phyloP scores from a whole-genome alignment of 2,113 vertebrate genomes.

The Caranx melampygus region DNA sequence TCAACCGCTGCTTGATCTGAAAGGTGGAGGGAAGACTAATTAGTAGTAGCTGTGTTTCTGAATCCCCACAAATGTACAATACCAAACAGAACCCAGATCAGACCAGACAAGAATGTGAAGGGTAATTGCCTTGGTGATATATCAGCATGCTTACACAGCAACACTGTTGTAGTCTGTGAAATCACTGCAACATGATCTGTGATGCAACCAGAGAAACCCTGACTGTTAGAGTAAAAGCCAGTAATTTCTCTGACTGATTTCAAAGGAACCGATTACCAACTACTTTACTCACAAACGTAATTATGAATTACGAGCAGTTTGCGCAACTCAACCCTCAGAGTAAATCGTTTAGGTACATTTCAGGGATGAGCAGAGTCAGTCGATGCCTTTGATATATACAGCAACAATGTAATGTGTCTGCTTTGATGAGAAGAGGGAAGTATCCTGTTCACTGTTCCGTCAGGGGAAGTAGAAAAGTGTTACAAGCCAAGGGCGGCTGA shows the following conservation, averaged over 20 bases:
- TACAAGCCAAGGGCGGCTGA: not conserved
- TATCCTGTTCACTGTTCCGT: not conserved
- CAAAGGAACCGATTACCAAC: not conserved
- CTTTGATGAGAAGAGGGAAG: slow-evolving; percentile 39
- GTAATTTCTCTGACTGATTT: too few species aligned
- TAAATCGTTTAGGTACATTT: not conserved
- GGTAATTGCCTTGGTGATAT: too few species aligned
- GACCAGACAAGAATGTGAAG: too few species aligned
- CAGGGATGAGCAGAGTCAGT: not conserved
- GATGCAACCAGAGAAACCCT: not conserved
- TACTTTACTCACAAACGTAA: not conserved
- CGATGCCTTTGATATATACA: not conserved
- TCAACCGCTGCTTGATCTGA: too few species aligned
- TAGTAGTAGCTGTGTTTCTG: too few species aligned
- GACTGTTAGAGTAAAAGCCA: too few species aligned
- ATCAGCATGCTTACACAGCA: too few species aligned
- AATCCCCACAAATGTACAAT: too few species aligned
- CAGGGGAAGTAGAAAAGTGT: slow-evolving; percentile 46
- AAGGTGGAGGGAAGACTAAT: too few species aligned
- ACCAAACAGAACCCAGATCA: too few species aligned
- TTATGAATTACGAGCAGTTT: not conserved
- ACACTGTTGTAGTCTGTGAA: too few species aligned
- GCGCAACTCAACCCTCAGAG: not conserved
- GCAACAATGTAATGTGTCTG: not conserved
- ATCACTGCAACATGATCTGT: not conserved